Evolutionary conservation across 2,797 vertebrate genomes (phyloP).

Genomic region (Xiphophorus birchmanni): DNA sequence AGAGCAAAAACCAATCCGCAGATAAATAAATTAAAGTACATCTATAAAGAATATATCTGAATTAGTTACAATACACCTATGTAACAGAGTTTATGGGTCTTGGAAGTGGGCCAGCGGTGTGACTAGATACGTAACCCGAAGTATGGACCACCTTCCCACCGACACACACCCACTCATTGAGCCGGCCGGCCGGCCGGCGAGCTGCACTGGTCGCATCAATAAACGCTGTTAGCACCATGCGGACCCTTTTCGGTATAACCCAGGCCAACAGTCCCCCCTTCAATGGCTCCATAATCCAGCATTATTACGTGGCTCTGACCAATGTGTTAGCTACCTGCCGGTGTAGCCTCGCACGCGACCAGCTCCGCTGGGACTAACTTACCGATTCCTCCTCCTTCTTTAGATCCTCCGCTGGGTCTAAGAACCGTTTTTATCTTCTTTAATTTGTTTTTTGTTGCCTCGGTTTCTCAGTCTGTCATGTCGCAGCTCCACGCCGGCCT

Average conservation of each 20-base stretch:
- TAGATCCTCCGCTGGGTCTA: neutral
- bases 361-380: neutral
- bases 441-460: neutral
- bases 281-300: neutral
- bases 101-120: neutral
- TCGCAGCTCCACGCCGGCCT: neutral
- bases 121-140: neutral
- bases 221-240: neutral
- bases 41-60: neutral
- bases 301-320: neutral
- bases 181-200: neutral
- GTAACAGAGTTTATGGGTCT: neutral
- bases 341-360: neutral
- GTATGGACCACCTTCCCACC: neutral
- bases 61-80: neutral
- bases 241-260: neutral
- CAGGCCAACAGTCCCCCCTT: neutral
- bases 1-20: neutral
- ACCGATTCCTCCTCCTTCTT: neutral
- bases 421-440: neutral
- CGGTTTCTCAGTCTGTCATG: conserved; percentile 3
- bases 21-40: neutral
- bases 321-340: neutral
- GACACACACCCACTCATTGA: neutral
- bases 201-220: neutral